These are phyloP conservation scores for Apogon hyalosoma DNA, from an alignment of 2,797 vertebrate species.

Conservation along the genomic window DNA sequence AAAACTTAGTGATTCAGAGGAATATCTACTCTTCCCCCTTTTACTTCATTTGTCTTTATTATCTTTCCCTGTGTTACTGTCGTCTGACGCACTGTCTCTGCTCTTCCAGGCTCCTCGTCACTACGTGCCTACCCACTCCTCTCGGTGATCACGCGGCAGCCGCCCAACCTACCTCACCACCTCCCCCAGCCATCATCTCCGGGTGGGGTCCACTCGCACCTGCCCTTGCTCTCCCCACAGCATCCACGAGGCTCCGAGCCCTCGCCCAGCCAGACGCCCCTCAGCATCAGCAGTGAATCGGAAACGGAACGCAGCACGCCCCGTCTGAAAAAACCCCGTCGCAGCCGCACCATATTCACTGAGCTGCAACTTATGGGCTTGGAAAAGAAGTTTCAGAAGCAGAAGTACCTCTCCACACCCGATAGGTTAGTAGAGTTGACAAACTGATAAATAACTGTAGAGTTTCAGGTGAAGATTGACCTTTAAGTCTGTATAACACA, in stretches of 20 bases:
- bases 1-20: constrained; percentile 40
- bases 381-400: constrained; percentile 99
- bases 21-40: constrained; percentile 8
- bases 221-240: constrained; percentile 84
- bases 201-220: constrained; percentile 68
- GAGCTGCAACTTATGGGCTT: constrained; percentile 98
- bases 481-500: no score
- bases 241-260: constrained; percentile 65
- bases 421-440: constrained; percentile 88
- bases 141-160: constrained; percentile 93
- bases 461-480: no score
- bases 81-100: constrained; percentile 33
- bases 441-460: no score
- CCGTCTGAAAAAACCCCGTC: constrained; percentile 92
- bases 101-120: constrained; percentile 87
- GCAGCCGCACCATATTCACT: constrained; percentile 97
- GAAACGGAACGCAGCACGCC: constrained; percentile 88
- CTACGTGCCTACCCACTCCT: constrained; percentile 92
- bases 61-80: constrained; percentile 22
- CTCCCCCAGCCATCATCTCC: constrained; percentile 55
- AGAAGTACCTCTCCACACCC: constrained; percentile 98
- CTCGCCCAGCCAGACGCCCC: constrained; percentile 80
- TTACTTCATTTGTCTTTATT: constrained; percentile 27
- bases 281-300: constrained; percentile 93
- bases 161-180: constrained; percentile 78